phyloP scores from a whole-genome alignment of 2,113 vertebrate species.

The Bagarius yarrelli region DNA sequence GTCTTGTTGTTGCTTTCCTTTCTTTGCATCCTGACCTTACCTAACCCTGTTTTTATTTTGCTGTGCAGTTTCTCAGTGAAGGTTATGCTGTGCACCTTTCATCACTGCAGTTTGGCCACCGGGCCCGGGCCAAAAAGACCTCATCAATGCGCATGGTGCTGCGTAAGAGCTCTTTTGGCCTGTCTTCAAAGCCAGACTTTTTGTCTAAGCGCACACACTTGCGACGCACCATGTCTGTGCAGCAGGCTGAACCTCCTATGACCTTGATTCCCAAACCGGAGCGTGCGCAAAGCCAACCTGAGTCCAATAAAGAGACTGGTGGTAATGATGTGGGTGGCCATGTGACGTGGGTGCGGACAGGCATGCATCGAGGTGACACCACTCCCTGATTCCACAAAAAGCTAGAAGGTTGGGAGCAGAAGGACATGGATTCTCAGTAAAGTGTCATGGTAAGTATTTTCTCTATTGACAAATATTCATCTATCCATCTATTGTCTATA shows the following conservation, averaged over 20 bases:
- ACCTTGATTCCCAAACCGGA: slow-evolving; percentile 87
- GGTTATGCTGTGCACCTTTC: slow-evolving; percentile 94
- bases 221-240: slow-evolving; percentile 93
- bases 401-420: slow-evolving; percentile 42
- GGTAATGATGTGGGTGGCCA: slow-evolving; percentile 68
- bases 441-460: slow-evolving; percentile 58
- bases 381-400: slow-evolving; percentile 65
- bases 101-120: slow-evolving; percentile 85
- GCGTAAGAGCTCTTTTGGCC: slow-evolving; percentile 92
- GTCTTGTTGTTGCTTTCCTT: not conserved
- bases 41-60: slow-evolving; percentile 3
- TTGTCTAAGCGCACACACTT: slow-evolving; percentile 93
- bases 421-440: slow-evolving; percentile 42
- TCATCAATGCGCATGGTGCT: slow-evolving; percentile 88
- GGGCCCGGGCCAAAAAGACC: slow-evolving; percentile 90
- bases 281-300: slow-evolving; percentile 94
- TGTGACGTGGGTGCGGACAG: slow-evolving; percentile 80
- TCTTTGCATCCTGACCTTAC: not conserved
- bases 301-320: slow-evolving; percentile 90
- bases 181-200: slow-evolving; percentile 92
- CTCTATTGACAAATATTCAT: not conserved
- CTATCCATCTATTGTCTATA: not conserved
- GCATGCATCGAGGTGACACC: slow-evolving; percentile 86
- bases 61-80: slow-evolving; percentile 87
- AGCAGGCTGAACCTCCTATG: slow-evolving; percentile 89